Evolutionary conservation across 2,113 vertebrate species (phyloP).

Genomic region (Antennarius striatus): DNA sequence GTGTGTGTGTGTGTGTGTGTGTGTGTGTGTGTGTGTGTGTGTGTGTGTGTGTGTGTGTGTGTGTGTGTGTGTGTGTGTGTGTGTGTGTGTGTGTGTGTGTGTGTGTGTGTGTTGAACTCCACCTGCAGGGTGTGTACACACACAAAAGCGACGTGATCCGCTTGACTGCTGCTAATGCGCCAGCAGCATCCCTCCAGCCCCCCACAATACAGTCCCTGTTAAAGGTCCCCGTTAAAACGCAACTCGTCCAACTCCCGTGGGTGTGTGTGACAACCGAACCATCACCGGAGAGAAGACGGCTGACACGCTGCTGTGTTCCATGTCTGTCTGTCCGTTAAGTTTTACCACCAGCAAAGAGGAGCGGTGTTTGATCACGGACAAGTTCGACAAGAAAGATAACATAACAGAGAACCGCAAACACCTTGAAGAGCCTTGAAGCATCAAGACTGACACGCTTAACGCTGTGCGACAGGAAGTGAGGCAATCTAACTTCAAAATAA

Average conservation of each 20-base stretch:
- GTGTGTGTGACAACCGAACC: constrained; percentile 42
- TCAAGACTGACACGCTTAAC: neutral
- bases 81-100: too few species aligned
- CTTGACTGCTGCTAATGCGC: constrained; percentile 76
- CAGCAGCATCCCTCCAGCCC: constrained; percentile 70
- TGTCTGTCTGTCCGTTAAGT: constrained; percentile 21
- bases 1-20: constrained; percentile 22
- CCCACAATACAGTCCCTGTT: constrained; percentile 73
- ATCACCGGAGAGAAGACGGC: constrained; percentile 19
- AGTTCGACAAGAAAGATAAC: constrained; percentile 59
- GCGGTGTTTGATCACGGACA: constrained; percentile 64
- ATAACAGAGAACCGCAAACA: constrained; percentile 31
- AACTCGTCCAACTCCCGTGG: constrained; percentile 58
- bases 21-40: neutral
- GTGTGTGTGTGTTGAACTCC: constrained; percentile 58
- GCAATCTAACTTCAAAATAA: constrained; percentile 4
- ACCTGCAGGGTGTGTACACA: constrained; percentile 75
- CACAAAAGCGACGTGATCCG: constrained; percentile 76
- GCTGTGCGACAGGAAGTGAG: constrained; percentile 11
- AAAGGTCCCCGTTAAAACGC: constrained; percentile 74
- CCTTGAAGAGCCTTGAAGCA: constrained; percentile 3
- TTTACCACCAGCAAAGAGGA: constrained; percentile 42
- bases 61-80: constrained; percentile 26
- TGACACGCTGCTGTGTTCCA: constrained; percentile 19
- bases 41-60: constrained; percentile 18